Evolutionary conservation across 2,888 invertebrate genomes (phyloP).

Genomic region (Eupithecia subfuscata): DNA sequence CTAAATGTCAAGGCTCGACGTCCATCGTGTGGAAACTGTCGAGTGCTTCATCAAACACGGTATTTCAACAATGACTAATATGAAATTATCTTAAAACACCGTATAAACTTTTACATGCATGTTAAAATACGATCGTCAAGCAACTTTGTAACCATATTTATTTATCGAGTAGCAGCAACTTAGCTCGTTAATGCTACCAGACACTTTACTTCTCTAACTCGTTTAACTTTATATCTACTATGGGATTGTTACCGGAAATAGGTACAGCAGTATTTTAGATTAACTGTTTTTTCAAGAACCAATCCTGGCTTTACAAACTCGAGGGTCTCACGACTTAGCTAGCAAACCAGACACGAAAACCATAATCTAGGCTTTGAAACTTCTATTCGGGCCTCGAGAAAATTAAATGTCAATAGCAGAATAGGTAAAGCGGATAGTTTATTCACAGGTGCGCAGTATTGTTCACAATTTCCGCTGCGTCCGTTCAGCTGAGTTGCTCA

Average conservation of each 20-base stretch:
- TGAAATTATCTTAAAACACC: not conserved
- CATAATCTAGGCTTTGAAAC: conserved; percentile 38
- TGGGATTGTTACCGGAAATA: conserved; percentile 11
- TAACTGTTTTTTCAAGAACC: conserved; percentile 4
- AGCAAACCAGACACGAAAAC: conserved; percentile 15
- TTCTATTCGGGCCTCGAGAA: conserved; percentile 44
- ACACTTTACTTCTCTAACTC: conserved; percentile 7
- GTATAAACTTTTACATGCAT: not conserved
- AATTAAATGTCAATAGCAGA: conserved; percentile 65
- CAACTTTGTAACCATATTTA: conserved; percentile 11
- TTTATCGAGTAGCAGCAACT: conserved; percentile 13
- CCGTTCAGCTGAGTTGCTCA: conserved; percentile 65
- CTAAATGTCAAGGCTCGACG: conserved; percentile 72
- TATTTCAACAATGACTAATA: conserved; percentile 8
- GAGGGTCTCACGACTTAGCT: conserved; percentile 10
- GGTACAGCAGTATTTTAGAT: conserved; percentile 11
- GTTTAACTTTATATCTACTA: conserved; percentile 3
- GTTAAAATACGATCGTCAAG: conserved; percentile 3
- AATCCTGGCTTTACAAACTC: conserved; percentile 9
- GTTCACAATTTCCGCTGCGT: conserved; percentile 66
- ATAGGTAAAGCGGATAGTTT: conserved; percentile 59
- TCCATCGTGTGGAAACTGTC: conserved; percentile 49
- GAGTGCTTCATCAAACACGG: conserved; percentile 34
- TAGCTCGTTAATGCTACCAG: conserved; percentile 18
- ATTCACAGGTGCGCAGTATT: conserved; percentile 65